These are phyloP conservation scores for Orthonychiurus folsomi DNA, from an alignment of 2,888 invertebrate genomes.

Conservation along the genomic window DNA sequence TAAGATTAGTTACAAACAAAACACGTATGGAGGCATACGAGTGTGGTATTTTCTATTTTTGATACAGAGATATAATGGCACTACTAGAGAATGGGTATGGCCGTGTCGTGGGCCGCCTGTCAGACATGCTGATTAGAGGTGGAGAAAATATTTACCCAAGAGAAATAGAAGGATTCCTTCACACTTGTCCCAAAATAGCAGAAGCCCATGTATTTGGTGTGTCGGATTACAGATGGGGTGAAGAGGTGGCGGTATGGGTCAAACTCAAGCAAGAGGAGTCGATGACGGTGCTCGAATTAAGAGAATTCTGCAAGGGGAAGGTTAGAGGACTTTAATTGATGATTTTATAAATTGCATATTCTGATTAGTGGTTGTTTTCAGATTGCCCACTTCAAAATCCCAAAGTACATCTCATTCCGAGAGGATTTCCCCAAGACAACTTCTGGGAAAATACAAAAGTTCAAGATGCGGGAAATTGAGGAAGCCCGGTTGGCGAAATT, in stretches of 20 bases:
- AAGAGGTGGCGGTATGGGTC: slow-evolving; percentile 63
- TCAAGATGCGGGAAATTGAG: slow-evolving; percentile 41
- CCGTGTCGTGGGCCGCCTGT: slow-evolving; percentile 60
- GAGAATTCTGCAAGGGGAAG: slow-evolving; percentile 56
- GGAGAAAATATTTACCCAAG: slow-evolving; percentile 76
- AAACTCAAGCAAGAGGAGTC: slow-evolving; percentile 50
- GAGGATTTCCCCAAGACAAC: slow-evolving; percentile 50
- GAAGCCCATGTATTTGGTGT: slow-evolving; percentile 69
- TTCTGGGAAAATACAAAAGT: slow-evolving; percentile 51
- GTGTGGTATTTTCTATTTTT: background rate
- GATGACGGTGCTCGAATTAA: slow-evolving; percentile 54
- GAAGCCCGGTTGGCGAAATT: background rate
- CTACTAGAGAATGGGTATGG: slow-evolving; percentile 62
- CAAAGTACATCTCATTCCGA: slow-evolving; percentile 49
- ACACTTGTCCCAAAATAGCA: slow-evolving; percentile 61
- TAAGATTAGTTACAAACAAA: slow-evolving; percentile 42
- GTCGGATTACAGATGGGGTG: slow-evolving; percentile 64
- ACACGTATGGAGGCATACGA: background rate
- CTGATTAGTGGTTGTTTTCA: slow-evolving; percentile 41
- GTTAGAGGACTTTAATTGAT: slow-evolving; percentile 30
- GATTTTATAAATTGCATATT: background rate
- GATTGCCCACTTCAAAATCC: slow-evolving; percentile 53
- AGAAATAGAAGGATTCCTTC: slow-evolving; percentile 64
- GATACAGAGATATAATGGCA: slow-evolving; percentile 57
- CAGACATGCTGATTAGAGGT: slow-evolving; percentile 70